Conservation (phyloP, 1,140 invertebrate species). For the Cydia fagiglandana region DNA sequence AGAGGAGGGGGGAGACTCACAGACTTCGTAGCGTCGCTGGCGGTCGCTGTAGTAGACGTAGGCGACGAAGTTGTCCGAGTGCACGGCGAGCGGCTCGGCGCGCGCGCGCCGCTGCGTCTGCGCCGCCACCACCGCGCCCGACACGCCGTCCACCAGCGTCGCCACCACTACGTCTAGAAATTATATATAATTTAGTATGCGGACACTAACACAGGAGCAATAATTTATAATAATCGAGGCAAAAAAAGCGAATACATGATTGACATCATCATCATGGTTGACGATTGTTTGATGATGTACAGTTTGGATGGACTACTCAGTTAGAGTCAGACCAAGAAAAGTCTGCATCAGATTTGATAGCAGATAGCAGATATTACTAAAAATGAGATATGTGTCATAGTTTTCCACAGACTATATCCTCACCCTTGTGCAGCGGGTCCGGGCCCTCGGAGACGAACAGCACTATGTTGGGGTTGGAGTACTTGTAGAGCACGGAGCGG, state of each 20-base stretch:
- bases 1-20: conserved; percentile 48
- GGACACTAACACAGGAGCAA: neutral
- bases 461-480: conserved; percentile 98
- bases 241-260: too few species aligned
- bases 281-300: too few species aligned
- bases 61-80: conserved; percentile 98
- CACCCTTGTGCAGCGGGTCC: conserved; percentile 83
- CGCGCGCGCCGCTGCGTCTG: conserved; percentile 88
- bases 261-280: too few species aligned
- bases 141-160: conserved; percentile 95
- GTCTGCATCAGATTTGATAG: too few species aligned
- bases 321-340: too few species aligned
- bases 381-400: too few species aligned
- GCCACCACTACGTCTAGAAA: conserved; percentile 86
- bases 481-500: conserved; percentile 98
- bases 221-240: too few species aligned
- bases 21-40: conserved; percentile 92
- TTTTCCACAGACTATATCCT: too few species aligned
- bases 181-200: conserved; percentile 29
- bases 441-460: conserved; percentile 90
- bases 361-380: too few species aligned
- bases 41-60: conserved; percentile 98
- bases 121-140: conserved; percentile 87
- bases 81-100: conserved; percentile 92
- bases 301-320: too few species aligned